These are phyloP conservation scores for Rana temporaria DNA, from an alignment of 2,113 vertebrate species.

Conservation along the genomic window DNA sequence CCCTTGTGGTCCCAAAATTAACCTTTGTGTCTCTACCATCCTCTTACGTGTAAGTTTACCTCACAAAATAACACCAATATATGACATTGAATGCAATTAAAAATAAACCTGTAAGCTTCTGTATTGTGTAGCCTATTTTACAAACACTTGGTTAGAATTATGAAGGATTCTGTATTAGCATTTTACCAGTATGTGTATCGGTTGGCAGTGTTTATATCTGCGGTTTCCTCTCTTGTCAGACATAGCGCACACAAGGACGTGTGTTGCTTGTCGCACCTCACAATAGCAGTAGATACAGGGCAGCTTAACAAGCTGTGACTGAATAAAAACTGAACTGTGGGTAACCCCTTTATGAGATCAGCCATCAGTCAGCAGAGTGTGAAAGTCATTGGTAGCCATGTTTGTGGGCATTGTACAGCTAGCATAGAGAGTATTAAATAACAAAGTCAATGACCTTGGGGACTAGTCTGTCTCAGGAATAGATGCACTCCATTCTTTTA, in stretches of 20 bases:
- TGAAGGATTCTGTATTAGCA: too few relatives aligned
- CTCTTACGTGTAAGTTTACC: too few relatives aligned
- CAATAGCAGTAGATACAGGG: background rate
- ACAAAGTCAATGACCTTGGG: background rate
- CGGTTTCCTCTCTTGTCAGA: background rate
- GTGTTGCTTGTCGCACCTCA: slow-evolving; percentile 10
- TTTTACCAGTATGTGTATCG: too few relatives aligned
- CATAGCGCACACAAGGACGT: background rate
- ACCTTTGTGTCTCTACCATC: too few relatives aligned
- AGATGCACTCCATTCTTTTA: background rate
- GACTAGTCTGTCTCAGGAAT: background rate
- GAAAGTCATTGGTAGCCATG: background rate
- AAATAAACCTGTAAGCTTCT: too few relatives aligned
- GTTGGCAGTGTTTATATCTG: too few relatives aligned
- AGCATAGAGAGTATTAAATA: slow-evolving; percentile 20
- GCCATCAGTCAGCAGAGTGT: background rate
- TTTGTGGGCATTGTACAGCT: slow-evolving; percentile 5
- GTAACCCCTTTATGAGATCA: slow-evolving; percentile 25
- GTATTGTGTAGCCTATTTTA: too few relatives aligned
- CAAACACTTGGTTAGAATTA: too few relatives aligned
- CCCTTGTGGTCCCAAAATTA: too few relatives aligned
- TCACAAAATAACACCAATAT: too few relatives aligned
- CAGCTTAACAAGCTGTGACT: background rate
- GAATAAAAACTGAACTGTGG: slow-evolving; percentile 39
- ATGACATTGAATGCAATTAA: too few relatives aligned